phyloP scores from a whole-genome alignment of 1,140 invertebrate species.

The Lepidotrigona ventralis region DNA sequence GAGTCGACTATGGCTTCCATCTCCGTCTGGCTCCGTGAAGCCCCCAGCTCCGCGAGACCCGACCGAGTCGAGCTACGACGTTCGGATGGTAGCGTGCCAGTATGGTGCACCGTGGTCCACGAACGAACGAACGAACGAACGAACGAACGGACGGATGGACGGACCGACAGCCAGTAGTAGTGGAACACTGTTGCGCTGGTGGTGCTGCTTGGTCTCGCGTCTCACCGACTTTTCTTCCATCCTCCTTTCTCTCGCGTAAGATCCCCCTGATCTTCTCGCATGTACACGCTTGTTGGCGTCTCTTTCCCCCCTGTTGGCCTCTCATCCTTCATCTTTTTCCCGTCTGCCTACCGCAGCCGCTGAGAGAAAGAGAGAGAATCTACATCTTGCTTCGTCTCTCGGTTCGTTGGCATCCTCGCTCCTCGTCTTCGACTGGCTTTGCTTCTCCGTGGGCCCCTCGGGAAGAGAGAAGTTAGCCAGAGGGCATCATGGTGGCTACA shows the following conservation, averaged over 20 bases:
- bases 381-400: conserved; percentile 42
- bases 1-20: neutral
- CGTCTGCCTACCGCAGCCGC: conserved; percentile 33
- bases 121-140: conserved; percentile 60
- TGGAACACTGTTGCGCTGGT: conserved; percentile 66
- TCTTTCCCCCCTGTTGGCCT: conserved; percentile 2
- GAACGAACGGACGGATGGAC: conserved; percentile 19
- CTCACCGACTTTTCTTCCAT: conserved; percentile 26
- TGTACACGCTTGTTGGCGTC: neutral
- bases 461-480: conserved; percentile 64
- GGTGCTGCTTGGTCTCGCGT: conserved; percentile 58
- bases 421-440: conserved; percentile 41
- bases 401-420: conserved; percentile 14
- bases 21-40: neutral
- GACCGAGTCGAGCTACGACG: conserved; percentile 26
- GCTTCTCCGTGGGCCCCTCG: conserved; percentile 58
- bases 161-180: conserved; percentile 64
- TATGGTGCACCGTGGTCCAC: conserved; percentile 60
- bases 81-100: conserved; percentile 59
- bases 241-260: neutral
- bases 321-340: conserved; percentile 49
- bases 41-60: conserved; percentile 16
- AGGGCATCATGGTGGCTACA: conserved; percentile 75
- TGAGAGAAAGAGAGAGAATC: neutral
- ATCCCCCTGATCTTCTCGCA: neutral